Conservation (phyloP, 1,140 invertebrate species). For the Bombus superbus region DNA sequence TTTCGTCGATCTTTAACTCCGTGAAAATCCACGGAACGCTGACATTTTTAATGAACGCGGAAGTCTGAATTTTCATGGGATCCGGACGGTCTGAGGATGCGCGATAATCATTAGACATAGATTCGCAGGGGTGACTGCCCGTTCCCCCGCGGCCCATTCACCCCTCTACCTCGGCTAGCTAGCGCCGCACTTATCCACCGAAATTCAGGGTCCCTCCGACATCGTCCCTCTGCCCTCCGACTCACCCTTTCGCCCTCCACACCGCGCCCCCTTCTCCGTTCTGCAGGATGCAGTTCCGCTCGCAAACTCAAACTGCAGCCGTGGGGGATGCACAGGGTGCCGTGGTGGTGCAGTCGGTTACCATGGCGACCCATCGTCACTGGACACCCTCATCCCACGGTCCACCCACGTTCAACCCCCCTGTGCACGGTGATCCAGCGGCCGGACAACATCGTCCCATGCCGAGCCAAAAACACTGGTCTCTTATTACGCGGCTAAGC, state of each 20-base stretch:
- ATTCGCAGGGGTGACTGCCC: conserved; percentile 73
- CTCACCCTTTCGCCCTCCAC: not conserved
- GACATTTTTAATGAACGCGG: conserved; percentile 68
- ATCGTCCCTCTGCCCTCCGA: conserved; percentile 14
- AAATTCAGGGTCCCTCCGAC: conserved; percentile 71
- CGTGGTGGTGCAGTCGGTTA: conserved; percentile 82
- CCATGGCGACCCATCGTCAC: conserved; percentile 82
- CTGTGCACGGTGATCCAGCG: conserved; percentile 73
- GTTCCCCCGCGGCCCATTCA: conserved; percentile 55
- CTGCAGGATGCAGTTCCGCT: conserved; percentile 74
- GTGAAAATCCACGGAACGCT: not conserved
- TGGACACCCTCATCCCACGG: conserved; percentile 78
- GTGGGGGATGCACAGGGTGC: conserved; percentile 75
- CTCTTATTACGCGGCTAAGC: conserved; percentile 81
- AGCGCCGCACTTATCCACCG: conserved; percentile 68
- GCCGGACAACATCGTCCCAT: conserved; percentile 78
- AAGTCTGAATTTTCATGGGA: conserved; percentile 58
- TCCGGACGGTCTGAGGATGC: conserved; percentile 52
- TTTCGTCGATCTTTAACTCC: not conserved
- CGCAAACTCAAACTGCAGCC: conserved; percentile 80
- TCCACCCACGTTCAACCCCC: conserved; percentile 71
- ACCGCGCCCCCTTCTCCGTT: conserved; percentile 36
- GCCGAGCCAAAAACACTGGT: conserved; percentile 81
- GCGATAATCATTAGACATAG: conserved; percentile 74
- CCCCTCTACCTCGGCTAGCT: conserved; percentile 40